A percentile compares a stretch with the other conserved stretches of the same genome.
Evolutionary conservation across 2,113 vertebrate genomes (phyloP).

Genomic region (Neolamprologus cancellatus): DNA sequence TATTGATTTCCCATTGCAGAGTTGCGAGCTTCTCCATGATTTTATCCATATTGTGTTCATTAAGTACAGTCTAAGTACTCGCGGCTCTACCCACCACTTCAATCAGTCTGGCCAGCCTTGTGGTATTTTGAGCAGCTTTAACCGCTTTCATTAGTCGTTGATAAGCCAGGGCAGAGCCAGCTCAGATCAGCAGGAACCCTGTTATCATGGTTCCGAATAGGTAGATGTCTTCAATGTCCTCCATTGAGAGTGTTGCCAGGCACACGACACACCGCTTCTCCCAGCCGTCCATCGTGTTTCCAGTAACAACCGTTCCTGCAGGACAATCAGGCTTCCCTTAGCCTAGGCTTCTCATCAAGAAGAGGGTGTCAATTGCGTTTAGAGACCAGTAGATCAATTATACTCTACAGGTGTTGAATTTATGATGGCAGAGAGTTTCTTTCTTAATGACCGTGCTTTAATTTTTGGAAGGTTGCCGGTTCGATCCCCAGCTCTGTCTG

Average conservation of each 20-base stretch:
- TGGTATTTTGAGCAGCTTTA: neutral
- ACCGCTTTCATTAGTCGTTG: accelerated
- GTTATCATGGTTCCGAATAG: neutral
- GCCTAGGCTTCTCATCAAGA: neutral
- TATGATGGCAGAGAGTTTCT: neutral
- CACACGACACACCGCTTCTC: neutral
- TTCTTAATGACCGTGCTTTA: neutral
- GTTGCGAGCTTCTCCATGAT: neutral
- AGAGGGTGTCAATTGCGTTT: neutral
- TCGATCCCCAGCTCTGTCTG: neutral
- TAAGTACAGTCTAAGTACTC: neutral
- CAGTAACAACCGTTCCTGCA: neutral
- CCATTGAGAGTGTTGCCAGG: neutral
- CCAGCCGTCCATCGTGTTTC: neutral
- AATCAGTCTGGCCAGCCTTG: neutral
- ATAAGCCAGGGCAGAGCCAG: neutral
- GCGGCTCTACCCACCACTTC: neutral
- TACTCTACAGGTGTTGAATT: neutral
- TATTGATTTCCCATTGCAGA: neutral
- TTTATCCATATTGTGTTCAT: neutral
- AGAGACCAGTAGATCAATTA: neutral
- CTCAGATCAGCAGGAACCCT: neutral
- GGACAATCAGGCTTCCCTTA: neutral
- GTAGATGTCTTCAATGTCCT: neutral
- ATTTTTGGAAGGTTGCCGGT: neutral